Base-by-base conservation (phyloP, 2,113 vertebrate species). In the Carassius auratus region DNA sequence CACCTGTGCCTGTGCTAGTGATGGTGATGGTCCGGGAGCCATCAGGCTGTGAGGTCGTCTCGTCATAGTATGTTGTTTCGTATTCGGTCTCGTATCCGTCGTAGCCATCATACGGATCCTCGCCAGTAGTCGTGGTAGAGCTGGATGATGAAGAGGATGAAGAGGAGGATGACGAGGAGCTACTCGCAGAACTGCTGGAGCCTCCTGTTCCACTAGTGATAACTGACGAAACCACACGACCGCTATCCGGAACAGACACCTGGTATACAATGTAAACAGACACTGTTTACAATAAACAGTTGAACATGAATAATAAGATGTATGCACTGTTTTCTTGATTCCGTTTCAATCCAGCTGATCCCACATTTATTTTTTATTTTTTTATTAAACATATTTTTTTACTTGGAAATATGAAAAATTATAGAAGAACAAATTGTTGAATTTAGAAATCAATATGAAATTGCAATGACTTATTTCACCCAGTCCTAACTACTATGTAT, bases 11-110 rank as follows among this genome's bases (percentile, higher is more conserved):
- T 0, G 82, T 80, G 86, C 85, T 81, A 48, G 84, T 91, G 90
- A 91, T 81, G 83, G 87, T 91, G 85, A 94, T 62, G 0, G 84
- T 90, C 1, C 73, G 69, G 4, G 90, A 78, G 68, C 57, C 17
- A 0, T 89, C 92, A 0, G 95, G 92, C 0, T 71, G 4, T 0
- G 86, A 8, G 0, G 92, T 95, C 3, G 89, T 17, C 81, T 94
- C 93, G 0, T 92, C 90, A 8, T 94, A 93, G 85, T 93, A 92
- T 14, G 13, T n/a, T n/a, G n/a, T 59, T 0, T 91, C 91, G 21
- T 94, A 94, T 87, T 48, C 82, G 0, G 42, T 81, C 6, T 13
- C 89, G 2, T 94, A 93, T 62, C 0, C 3, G 8, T 92, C 92
- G 3, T 94, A 93, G 83, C 10, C 10, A 0, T 91, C 91, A 0